Conservation (phyloP, 2,797 vertebrate species). For the Chrosomus eos region DNA sequence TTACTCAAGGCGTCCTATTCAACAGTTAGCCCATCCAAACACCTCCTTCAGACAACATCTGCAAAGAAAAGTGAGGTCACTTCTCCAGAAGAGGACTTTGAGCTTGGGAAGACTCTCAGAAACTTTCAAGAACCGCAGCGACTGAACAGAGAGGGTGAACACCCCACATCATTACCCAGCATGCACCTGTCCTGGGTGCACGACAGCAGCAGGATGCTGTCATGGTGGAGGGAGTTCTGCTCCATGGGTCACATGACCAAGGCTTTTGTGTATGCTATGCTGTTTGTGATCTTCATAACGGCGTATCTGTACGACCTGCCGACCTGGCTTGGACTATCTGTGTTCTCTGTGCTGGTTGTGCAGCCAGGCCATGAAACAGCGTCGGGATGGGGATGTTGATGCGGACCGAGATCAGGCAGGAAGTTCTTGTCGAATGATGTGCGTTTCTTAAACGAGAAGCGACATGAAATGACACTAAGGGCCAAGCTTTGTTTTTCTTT, state of each 20-base stretch:
- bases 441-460: neutral
- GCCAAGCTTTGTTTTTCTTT: slow-evolving; percentile 56
- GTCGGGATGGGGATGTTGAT: slow-evolving; percentile 66
- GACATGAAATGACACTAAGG: slow-evolving; percentile 68
- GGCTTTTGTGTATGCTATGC: slow-evolving; percentile 78
- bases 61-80: neutral
- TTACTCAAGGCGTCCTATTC: neutral
- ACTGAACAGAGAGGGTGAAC: slow-evolving; percentile 52
- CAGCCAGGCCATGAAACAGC: slow-evolving; percentile 75
- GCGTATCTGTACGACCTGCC: slow-evolving; percentile 87
- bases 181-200: slow-evolving; percentile 65
- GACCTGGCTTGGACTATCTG: slow-evolving; percentile 84
- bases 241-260: slow-evolving; percentile 76
- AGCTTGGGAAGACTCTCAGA: slow-evolving; percentile 25
- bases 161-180: slow-evolving; percentile 42
- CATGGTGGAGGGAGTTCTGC: slow-evolving; percentile 69
- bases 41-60: slow-evolving; percentile 3
- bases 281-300: slow-evolving; percentile 82
- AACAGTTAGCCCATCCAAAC: neutral
- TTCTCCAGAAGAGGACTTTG: slow-evolving; percentile 15
- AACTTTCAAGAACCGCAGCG: slow-evolving; percentile 57
- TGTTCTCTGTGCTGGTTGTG: slow-evolving; percentile 88
- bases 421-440: neutral
- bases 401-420: slow-evolving; percentile 26
- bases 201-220: slow-evolving; percentile 58